Evolutionary conservation across 1,140 invertebrate species (phyloP).

Genomic region (Aphaenogaster floridana): DNA sequence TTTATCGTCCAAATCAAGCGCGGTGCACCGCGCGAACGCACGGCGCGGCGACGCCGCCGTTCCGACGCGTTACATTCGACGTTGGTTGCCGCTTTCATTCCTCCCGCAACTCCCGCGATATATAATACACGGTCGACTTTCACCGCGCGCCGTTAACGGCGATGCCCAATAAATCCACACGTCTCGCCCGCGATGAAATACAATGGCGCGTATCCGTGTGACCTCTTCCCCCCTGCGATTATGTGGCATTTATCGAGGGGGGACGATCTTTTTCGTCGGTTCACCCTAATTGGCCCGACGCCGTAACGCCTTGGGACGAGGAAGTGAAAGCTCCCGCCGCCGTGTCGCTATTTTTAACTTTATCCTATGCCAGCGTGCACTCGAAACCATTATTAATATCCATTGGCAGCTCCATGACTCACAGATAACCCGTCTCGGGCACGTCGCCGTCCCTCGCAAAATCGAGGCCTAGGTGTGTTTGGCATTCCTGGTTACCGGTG

Average conservation of each 20-base stretch:
- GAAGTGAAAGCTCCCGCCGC: conserved; percentile 68
- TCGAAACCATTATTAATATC: conserved; percentile 73
- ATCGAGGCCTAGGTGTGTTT: conserved; percentile 73
- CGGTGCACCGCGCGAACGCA: conserved; percentile 6
- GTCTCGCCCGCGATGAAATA: conserved; percentile 62
- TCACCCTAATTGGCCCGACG: conserved; percentile 66
- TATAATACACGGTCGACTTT: conserved; percentile 64
- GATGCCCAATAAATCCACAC: conserved; percentile 68
- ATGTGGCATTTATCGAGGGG: conserved; percentile 58
- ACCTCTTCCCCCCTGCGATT: conserved; percentile 46
- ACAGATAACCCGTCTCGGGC: conserved; percentile 63
- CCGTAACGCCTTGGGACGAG: conserved; percentile 36
- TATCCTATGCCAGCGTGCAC: conserved; percentile 9
- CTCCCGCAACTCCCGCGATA: conserved; percentile 46
- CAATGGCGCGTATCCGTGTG: conserved; percentile 59
- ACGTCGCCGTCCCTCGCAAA: conserved; percentile 60
- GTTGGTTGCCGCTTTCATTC: conserved; percentile 37
- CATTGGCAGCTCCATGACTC: conserved; percentile 75
- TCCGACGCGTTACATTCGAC: conserved; percentile 19
- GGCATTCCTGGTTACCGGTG: conserved; percentile 72
- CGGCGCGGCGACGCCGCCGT: background rate
- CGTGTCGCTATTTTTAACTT: conserved; percentile 44
- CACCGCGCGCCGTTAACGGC: conserved; percentile 56
- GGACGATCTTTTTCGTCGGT: conserved; percentile 37
- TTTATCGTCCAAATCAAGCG: conserved; percentile 59